Evolutionary conservation across 2,113 vertebrate species (phyloP).

Genomic region (Poicephalus gulielmi): DNA sequence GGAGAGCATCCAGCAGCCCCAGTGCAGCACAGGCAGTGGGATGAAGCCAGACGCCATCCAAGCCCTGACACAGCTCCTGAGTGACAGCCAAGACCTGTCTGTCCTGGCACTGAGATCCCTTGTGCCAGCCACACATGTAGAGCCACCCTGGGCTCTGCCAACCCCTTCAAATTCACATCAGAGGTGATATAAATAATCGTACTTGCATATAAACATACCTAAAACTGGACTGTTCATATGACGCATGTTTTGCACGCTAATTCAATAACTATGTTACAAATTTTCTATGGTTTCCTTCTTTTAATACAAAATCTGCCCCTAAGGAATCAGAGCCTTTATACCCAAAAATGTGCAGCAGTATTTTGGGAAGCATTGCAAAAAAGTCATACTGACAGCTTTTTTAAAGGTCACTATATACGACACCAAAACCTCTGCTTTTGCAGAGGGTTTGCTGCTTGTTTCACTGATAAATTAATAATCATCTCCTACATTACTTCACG

Average conservation of each 20-base stretch:
- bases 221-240: neutral
- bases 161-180: neutral
- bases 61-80: neutral
- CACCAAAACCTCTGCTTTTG: neutral
- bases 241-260: neutral
- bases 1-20: neutral
- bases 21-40: neutral
- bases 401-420: neutral
- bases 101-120: neutral
- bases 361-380: neutral
- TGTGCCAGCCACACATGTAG: fast-evolving
- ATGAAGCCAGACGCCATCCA: neutral
- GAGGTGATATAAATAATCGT: neutral
- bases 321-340: neutral
- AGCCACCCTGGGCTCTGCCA: neutral
- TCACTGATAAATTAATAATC: neutral
- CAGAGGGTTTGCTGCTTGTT: neutral
- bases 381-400: neutral
- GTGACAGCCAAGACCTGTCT: neutral
- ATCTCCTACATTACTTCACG: neutral
- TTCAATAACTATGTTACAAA: neutral
- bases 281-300: neutral
- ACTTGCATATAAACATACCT: neutral
- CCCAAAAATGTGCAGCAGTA: neutral
- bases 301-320: neutral